Evolutionary conservation across 2,888 invertebrate genomes (phyloP).

Genomic region (Conus canariensis): DNA sequence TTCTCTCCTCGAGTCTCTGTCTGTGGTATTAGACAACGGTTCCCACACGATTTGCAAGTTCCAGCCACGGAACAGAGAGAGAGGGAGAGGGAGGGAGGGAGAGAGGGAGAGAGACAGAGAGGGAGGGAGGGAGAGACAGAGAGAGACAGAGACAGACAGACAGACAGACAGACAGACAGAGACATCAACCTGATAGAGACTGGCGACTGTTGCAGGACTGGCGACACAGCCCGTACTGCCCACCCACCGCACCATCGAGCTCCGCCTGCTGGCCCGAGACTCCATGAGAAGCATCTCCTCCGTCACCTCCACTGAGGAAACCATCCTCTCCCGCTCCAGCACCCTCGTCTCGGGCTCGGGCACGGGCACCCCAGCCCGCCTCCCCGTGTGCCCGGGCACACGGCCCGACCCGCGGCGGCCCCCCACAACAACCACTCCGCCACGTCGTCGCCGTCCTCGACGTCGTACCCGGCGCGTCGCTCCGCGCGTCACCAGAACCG

Average conservation of each 20-base stretch:
- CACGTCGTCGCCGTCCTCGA: background rate
- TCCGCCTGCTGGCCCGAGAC: conserved; percentile 50
- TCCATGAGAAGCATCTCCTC: conserved; percentile 54
- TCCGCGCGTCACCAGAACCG: conserved; percentile 73
- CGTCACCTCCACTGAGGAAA: conserved; percentile 49
- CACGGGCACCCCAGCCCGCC: conserved; percentile 2
- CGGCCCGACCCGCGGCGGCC: background rate
- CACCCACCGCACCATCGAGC: conserved; percentile 54
- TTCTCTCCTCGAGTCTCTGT: too few species aligned
- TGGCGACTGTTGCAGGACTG: conserved; percentile 23
- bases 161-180: background rate
- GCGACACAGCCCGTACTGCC: conserved; percentile 43
- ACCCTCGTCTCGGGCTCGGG: conserved; percentile 31
- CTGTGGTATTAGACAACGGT: too few species aligned
- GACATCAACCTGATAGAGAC: background rate
- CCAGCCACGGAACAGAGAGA: background rate
- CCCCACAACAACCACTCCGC: conserved; percentile 86
- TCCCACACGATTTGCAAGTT: too few species aligned
- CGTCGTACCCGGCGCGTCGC: conserved; percentile 59
- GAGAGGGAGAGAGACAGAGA: background rate
- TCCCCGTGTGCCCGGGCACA: background rate
- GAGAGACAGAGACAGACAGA: background rate
- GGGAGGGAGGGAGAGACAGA: background rate
- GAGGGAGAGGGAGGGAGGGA: conserved; percentile 20
- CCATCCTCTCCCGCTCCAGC: conserved; percentile 31